Evolutionary conservation across 2,888 invertebrate species (phyloP), one percentile per base, ranked within the genome.

Genomic region (Epirrhoe tristata): DNA sequence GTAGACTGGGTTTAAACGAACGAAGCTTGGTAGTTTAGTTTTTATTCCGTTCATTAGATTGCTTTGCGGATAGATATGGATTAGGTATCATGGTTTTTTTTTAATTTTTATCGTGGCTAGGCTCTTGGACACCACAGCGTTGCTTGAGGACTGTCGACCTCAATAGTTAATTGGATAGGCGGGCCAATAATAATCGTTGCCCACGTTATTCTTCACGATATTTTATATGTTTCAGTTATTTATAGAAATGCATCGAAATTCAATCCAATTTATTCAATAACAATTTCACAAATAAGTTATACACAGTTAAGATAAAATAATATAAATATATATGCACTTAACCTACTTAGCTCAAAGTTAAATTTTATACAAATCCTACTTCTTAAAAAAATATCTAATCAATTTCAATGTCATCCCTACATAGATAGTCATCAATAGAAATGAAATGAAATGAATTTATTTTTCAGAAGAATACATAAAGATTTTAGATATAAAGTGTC

Each of bases 1-100:
- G 84, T 86, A 85, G 86, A 83, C 86, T 85, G 82, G 82, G 83
- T 82, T 81, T 66, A 67, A 71, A 70, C 62, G 50, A 56, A 63
- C 34, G 10, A 48, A 43, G 56, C 59, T 63, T 63, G 0, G 58
- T 66, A 62, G 59, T 34, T 34, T 59, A 54, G 54, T 34, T 63
- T 51, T 54, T 8, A 53, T 34, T 58, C 32, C 24, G n/a, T n/a
- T 59, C 59, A 60, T 60, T 66, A 59, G 55, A 55, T 48, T 61
- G 67, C 68, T 62, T 63, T 43, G 32, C 63, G 39, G 31, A 51
- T 55, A 55, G 50, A 63, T 57, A 36, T 10, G 39, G 14, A 14
- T 39, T 24, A 24, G 39, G 4, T 50, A 50, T 39, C 51, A 46
- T 31, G 46, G 56, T 51, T 50, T 50, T 32, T 56, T 36, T 43